phyloP scores from a whole-genome alignment of 2,797 vertebrate species.

The Platyrinchus mystaceus region DNA sequence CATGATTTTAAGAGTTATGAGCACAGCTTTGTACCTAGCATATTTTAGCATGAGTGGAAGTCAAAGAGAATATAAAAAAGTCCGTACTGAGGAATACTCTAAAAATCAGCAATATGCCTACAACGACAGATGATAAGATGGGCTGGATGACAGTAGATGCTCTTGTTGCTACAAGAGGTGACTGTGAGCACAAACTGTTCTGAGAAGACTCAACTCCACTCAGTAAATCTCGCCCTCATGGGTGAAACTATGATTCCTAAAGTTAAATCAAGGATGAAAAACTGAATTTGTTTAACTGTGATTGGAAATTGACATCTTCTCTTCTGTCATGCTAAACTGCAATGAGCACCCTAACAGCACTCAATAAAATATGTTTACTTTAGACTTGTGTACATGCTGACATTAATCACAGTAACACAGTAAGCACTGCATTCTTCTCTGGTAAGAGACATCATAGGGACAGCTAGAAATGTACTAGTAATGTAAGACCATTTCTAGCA shows the following conservation, averaged over 20 bases:
- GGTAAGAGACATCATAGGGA: neutral
- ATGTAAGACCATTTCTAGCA: neutral
- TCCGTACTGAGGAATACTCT: neutral
- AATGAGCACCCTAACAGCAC: neutral
- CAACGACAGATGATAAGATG: neutral
- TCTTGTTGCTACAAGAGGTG: neutral
- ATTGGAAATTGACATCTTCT: neutral
- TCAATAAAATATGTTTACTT: neutral
- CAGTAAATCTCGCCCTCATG: neutral
- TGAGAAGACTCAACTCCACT: neutral
- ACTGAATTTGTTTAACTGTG: neutral
- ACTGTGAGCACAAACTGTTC: neutral
- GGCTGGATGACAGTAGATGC: neutral
- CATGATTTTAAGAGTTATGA: neutral
- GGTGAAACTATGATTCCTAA: neutral
- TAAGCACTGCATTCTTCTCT: neutral
- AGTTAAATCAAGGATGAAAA: neutral
- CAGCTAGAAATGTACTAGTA: neutral
- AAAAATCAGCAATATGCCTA: neutral
- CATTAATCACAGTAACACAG: neutral
- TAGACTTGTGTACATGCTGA: neutral
- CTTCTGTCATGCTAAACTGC: neutral
- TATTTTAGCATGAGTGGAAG: neutral
- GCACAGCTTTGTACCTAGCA: neutral
- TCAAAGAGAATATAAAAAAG: neutral